Evolutionary conservation across 2,888 invertebrate species (phyloP).

Genomic region (Pterobdella sp.): DNA sequence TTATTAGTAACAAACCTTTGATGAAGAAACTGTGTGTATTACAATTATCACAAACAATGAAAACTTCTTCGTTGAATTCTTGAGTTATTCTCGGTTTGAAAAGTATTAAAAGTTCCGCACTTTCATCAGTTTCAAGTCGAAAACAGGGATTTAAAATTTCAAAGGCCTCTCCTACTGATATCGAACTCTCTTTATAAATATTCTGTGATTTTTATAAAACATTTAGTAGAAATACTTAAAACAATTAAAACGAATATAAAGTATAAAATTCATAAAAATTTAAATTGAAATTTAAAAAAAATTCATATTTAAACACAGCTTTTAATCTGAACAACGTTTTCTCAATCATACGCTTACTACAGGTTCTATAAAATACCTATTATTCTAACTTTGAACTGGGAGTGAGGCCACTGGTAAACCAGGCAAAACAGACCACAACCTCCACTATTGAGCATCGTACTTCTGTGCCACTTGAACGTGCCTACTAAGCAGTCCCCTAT

Average conservation of each 20-base stretch:
- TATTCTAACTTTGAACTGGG: constrained; percentile 12
- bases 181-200: too few relatives aligned
- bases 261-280: too few relatives aligned
- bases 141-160: constrained; percentile 48
- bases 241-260: too few relatives aligned
- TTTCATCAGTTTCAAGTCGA: constrained; percentile 43
- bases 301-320: too few relatives aligned
- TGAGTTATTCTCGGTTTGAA: constrained; percentile 45
- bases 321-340: too few relatives aligned
- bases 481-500: constrained; percentile 23
- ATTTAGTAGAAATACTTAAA: too few relatives aligned
- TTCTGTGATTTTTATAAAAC: too few relatives aligned
- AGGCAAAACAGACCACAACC: constrained; percentile 17
- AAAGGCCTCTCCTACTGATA: constrained; percentile 41
- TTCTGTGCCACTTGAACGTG: constrained; percentile 1
- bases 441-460: constrained; percentile 5
- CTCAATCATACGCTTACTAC: too few relatives aligned
- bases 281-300: too few relatives aligned
- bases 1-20: constrained; percentile 41
- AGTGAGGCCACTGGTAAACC: constrained; percentile 11
- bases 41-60: constrained; percentile 51
- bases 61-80: constrained; percentile 43
- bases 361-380: not conserved
- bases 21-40: constrained; percentile 46
- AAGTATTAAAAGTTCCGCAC: constrained; percentile 45